Evolutionary conservation across 2,888 invertebrate species (phyloP).

Genomic region (Drosophila nr. perissopoda): DNA sequence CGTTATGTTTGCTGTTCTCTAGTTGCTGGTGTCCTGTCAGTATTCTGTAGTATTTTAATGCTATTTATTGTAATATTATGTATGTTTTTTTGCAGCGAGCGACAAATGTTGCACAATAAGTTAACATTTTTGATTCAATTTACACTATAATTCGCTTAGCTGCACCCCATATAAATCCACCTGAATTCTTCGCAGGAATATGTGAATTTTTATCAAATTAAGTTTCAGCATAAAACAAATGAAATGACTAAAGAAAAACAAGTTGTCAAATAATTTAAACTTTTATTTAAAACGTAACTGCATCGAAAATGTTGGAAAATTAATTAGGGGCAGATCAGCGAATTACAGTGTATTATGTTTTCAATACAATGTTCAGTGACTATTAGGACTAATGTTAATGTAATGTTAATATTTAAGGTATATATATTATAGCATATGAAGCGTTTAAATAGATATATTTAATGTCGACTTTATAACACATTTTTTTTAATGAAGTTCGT

Average conservation of each 20-base stretch:
- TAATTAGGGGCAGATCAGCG: background rate
- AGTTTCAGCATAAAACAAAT: background rate
- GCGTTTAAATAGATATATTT: constrained; percentile 72
- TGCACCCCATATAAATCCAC: background rate
- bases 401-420: constrained; percentile 43
- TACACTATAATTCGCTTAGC: constrained; percentile 10
- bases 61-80: constrained; percentile 70
- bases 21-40: constrained; percentile 37
- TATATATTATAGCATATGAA: constrained; percentile 73
- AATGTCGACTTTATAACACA: constrained; percentile 65
- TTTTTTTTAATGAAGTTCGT: constrained; percentile 59
- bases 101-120: constrained; percentile 58
- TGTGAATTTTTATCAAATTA: background rate
- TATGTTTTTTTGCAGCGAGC: constrained; percentile 59
- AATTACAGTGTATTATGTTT: constrained; percentile 22
- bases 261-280: background rate
- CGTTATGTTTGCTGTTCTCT: constrained; percentile 43
- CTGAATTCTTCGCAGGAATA: background rate
- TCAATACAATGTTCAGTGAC: constrained; percentile 62
- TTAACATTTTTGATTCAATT: constrained; percentile 38
- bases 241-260: background rate
- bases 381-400: constrained; percentile 77
- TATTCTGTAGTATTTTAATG: constrained; percentile 56
- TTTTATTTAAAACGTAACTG: background rate
- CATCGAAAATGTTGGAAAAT: background rate